Conservation (phyloP, 30 jellyfish, hydroid and myxozoan species). For the Chrysaora quinquecirrha region DNA sequence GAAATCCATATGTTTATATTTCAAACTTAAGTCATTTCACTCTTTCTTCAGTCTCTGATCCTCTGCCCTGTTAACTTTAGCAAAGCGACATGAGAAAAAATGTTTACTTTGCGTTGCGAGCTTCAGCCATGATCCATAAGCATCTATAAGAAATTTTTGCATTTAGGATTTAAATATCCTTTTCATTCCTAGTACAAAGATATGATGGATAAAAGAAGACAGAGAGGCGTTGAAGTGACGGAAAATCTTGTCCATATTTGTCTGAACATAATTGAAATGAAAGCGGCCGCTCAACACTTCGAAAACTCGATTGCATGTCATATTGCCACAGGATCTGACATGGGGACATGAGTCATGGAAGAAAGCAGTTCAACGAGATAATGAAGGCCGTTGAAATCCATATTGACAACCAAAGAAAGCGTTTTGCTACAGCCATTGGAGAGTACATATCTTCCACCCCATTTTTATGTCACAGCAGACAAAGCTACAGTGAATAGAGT, state of each 20-base stretch:
- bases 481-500: slow-evolving; percentile 13
- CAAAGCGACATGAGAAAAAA: too few species aligned
- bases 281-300: slow-evolving; percentile 18
- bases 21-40: too few species aligned
- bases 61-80: too few species aligned
- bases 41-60: too few species aligned
- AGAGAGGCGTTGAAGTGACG: slow-evolving; percentile 13
- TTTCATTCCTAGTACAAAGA: not conserved
- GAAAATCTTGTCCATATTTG: slow-evolving; percentile 11
- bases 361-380: slow-evolving; percentile 14
- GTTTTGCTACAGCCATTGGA: not conserved
- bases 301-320: slow-evolving; percentile 19
- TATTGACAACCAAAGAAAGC: not conserved
- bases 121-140: too few species aligned
- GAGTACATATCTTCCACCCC: slow-evolving; percentile 11
- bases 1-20: too few species aligned
- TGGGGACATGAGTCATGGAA: slow-evolving; percentile 32
- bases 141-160: too few species aligned
- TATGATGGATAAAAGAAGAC: slow-evolving; percentile 12
- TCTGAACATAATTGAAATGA: slow-evolving; percentile 10
- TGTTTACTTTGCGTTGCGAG: too few species aligned
- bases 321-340: slow-evolving; percentile 30
- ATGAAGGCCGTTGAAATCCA: not conserved
- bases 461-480: slow-evolving; percentile 26
- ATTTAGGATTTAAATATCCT: too few species aligned